A percentile compares a stretch with the other conserved stretches of the same genome.
Evolutionary conservation across 2,113 vertebrate species (phyloP).

Genomic region (Otus sunia): DNA sequence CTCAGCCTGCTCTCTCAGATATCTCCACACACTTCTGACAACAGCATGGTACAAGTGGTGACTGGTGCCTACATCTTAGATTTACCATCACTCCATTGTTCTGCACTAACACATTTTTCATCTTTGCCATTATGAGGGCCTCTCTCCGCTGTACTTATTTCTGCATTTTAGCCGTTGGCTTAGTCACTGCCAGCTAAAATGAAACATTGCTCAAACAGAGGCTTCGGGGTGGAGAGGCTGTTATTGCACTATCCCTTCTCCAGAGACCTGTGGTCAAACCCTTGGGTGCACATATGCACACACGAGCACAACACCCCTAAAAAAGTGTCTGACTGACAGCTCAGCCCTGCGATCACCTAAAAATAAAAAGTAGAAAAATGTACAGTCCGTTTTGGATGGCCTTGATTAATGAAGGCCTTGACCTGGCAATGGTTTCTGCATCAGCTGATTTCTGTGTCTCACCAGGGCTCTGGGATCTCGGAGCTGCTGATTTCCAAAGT

Average conservation of each 20-base stretch:
- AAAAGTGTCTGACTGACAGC: neutral
- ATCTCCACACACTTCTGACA: constrained; percentile 61
- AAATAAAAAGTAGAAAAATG: neutral
- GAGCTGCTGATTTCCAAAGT: neutral
- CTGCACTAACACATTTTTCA: neutral
- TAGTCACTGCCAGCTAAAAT: neutral
- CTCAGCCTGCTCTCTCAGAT: constrained; percentile 39
- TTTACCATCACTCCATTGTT: constrained; percentile 54
- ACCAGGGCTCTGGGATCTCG: neutral
- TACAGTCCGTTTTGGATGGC: neutral
- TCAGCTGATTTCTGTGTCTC: neutral
- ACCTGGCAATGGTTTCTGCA: neutral
- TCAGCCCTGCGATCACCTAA: neutral
- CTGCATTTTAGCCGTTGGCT: neutral
- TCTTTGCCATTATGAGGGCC: neutral
- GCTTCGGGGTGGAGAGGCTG: neutral
- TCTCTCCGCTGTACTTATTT: neutral
- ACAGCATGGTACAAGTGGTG: constrained; percentile 50
- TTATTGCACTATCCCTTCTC: neutral
- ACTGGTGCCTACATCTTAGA: constrained; percentile 54
- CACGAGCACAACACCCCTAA: neutral
- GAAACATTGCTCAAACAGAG: neutral
- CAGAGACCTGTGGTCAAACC: neutral
- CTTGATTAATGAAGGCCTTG: neutral
- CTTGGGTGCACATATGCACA: neutral